Base-by-base conservation (phyloP, 1,140 invertebrate genomes). In the Pogonomyrmex barbatus region DNA sequence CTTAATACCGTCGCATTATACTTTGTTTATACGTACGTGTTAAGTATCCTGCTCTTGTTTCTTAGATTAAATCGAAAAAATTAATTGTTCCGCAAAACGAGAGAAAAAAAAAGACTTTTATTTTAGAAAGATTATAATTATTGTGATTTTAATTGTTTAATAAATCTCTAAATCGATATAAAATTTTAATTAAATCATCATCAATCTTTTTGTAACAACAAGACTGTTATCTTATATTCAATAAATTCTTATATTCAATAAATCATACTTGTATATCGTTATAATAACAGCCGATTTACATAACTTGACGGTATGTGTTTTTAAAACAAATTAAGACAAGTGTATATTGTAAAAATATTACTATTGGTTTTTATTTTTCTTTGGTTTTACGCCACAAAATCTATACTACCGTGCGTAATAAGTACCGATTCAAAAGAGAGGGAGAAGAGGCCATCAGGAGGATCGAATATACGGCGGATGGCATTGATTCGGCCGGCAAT, bases 401-500 rank as follows among this genome's bases (percentile, higher is more conserved):
- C 52, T 42, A 71, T 63, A 65, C 39, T 50, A 67, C 68, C 79
- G 63, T 78, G 75, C 76, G 84, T 90, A 87, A 88, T 90, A 92
- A 92, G 88, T 91, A 87, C 63, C 54, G 42, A 67, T 17, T 52
- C 24, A 4, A 17, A 33, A 50, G 73, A 75, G 47, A 52, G 79
- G 56, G 62, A 45, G 62, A 81, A 75, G 77, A 85, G 73, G 1
- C 65, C 30, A 85, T 73, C 33, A 58, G 85, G 54, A 77, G 86
- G 71, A 68, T 83, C 67, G 79, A 73, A 75, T 83, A 54, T 77
- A 85, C 68, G 83, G 90, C 47, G 90, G 79, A 75, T 73, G 89
- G 89, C 93, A 95, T 94, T 93, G 93, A 94, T 94, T 94, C 91
- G 92, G 88, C 84, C 83, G 87, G 90, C 92, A 94, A 94, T 94